Evolutionary conservation across 1,140 invertebrate genomes (phyloP), one percentile per base, ranked within the genome.

Genomic region (Caerostris extrusa): DNA sequence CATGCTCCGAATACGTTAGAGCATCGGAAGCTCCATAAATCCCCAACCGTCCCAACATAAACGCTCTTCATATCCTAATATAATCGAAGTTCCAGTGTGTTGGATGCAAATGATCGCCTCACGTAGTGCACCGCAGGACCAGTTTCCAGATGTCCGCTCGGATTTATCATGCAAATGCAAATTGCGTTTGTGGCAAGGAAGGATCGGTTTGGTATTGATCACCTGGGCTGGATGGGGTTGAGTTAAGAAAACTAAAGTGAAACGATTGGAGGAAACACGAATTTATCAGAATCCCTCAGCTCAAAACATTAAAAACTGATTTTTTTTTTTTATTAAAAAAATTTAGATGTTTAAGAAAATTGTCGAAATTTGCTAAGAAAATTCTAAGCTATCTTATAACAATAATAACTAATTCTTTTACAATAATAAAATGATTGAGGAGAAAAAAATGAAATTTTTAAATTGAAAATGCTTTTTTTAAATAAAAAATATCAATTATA

Each of bases 121-220:
- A 64, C 12, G 85, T 19, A 60, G 57, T 14, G 85, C 85, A 53
- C 58, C 34, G 4, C 34, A 14, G 34, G 85, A 87, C 19, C 50
- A 64, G 53, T 56, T 69, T 8, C 50, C 87, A 69, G 50, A 53
- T 55, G 64, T 60, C 50, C 12, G 61, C 60, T 67, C 17, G 60
- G 17, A 89, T 85, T 85, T 58, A 85, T 85, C 82, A 55, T 85
- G 82, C 82, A 85, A 85, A 85, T 85, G 82, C 82, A n/a, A 8
- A 7, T 17, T 50, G 57, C 57, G 82, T 17, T 53, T 34, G n/a
- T 3, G 8, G 77, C 77, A 53, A 57, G n/a, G 82, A 85, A 19
- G 56, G 82, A 85, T 56, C 55, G 57, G 57, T 85, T 77, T 19
- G 10, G 82, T 85, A 85, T 58, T 57, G 82, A 57, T 57, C 55